These are phyloP conservation scores for Sinonovacula constricta DNA, from an alignment of 1,140 invertebrate genomes.

Conservation along the genomic window DNA sequence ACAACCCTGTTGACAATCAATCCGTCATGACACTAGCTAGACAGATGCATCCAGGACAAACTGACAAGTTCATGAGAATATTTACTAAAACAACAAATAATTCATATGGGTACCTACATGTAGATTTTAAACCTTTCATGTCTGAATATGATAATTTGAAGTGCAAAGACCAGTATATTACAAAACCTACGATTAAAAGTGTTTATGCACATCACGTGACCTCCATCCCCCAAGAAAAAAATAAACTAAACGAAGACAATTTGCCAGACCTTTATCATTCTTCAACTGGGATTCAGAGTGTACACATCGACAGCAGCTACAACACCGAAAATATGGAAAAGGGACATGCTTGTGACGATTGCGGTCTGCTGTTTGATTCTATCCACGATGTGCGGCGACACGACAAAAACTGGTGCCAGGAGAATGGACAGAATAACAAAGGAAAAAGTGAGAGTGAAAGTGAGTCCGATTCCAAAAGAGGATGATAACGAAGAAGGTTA, in stretches of 20 bases:
- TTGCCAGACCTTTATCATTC: not conserved
- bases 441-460: not conserved
- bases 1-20: conserved; percentile 21
- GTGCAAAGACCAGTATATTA: not conserved
- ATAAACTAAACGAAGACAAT: not conserved
- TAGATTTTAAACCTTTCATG: not conserved
- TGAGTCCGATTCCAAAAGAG: not conserved
- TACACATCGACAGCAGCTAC: not conserved
- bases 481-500: not conserved
- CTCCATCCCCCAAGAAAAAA: too few species aligned
- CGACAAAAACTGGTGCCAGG: not conserved
- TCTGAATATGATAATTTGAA: too few species aligned
- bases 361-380: too few species aligned
- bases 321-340: not conserved
- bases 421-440: not conserved
- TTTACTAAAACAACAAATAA: conserved; percentile 1
- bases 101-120: not conserved
- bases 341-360: conserved; percentile 13
- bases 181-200: too few species aligned
- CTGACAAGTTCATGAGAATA: not conserved
- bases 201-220: not conserved
- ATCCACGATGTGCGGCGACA: conserved; percentile 6
- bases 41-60: too few species aligned
- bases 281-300: not conserved
- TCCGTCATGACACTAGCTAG: too few species aligned